phyloP scores from a whole-genome alignment of 2,113 vertebrate genomes.

The Orientallactaga bullata region DNA sequence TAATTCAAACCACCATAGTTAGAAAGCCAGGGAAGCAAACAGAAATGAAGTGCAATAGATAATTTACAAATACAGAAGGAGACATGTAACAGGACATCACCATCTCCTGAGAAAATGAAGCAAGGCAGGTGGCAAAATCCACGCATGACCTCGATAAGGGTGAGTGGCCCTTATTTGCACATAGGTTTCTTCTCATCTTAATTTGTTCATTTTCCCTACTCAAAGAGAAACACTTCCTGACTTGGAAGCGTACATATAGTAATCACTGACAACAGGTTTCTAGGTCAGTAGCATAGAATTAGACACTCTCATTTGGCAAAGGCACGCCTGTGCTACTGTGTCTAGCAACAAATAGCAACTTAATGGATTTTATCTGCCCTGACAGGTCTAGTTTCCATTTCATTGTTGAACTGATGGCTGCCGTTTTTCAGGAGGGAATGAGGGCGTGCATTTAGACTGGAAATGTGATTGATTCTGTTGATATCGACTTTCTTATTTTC shows the following conservation, averaged over 20 bases:
- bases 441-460: neutral
- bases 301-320: neutral
- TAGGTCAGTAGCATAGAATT: neutral
- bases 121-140: neutral
- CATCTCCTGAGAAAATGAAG: constrained; percentile 24
- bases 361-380: constrained; percentile 24
- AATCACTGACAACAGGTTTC: neutral
- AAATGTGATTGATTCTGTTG: neutral
- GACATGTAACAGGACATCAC: neutral
- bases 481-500: constrained; percentile 25
- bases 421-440: neutral
- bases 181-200: neutral
- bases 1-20: too few relatives aligned
- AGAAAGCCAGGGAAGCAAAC: constrained; percentile 35
- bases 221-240: neutral
- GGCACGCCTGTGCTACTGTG: neutral
- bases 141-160: neutral
- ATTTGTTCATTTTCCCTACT: neutral
- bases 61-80: neutral
- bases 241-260: neutral
- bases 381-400: neutral
- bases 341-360: constrained; percentile 22
- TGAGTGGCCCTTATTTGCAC: neutral
- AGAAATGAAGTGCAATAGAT: constrained; percentile 33
- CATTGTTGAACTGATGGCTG: constrained; percentile 4